A percentile compares a stretch with the other conserved stretches of the same genome.
Evolutionary conservation across 2,113 vertebrate genomes (phyloP).

Genomic region (Gopherus flavomarginatus): DNA sequence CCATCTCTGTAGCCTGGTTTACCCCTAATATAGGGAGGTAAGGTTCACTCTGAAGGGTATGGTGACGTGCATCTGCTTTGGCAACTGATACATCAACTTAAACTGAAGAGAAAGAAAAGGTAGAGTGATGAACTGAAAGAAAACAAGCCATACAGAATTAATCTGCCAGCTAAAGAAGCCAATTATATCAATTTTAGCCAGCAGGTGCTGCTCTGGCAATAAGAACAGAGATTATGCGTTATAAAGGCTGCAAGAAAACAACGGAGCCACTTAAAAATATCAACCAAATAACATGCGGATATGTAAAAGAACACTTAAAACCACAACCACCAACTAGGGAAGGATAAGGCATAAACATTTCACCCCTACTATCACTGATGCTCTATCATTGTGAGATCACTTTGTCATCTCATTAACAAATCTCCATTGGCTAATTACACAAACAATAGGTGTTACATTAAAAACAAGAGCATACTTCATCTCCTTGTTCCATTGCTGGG

Average conservation of each 20-base stretch:
- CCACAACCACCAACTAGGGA: not conserved
- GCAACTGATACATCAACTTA: not conserved
- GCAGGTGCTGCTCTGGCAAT: constrained; percentile 71
- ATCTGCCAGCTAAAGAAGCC: not conserved
- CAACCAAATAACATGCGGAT: constrained; percentile 3
- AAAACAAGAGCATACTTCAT: constrained; percentile 1
- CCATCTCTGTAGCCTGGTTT: not conserved
- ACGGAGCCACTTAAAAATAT: constrained; percentile 14
- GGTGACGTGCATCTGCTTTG: not conserved
- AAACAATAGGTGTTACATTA: constrained; percentile 9
- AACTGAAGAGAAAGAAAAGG: not conserved
- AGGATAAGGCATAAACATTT: constrained; percentile 23
- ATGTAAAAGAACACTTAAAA: not conserved
- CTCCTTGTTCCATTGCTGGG: not conserved
- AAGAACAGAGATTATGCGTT: constrained; percentile 11
- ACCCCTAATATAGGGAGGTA: not conserved
- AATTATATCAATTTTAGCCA: constrained; percentile 50
- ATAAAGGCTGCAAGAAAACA: constrained; percentile 19
- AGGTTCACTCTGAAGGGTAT: not conserved
- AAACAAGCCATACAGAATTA: not conserved
- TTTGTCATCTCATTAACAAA: not conserved
- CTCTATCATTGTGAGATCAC: not conserved
- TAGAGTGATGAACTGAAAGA: not conserved
- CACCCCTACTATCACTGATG: not conserved
- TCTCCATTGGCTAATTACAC: not conserved